Conservation (phyloP, 1,140 invertebrate genomes). For the Neodiprion pinetum region DNA sequence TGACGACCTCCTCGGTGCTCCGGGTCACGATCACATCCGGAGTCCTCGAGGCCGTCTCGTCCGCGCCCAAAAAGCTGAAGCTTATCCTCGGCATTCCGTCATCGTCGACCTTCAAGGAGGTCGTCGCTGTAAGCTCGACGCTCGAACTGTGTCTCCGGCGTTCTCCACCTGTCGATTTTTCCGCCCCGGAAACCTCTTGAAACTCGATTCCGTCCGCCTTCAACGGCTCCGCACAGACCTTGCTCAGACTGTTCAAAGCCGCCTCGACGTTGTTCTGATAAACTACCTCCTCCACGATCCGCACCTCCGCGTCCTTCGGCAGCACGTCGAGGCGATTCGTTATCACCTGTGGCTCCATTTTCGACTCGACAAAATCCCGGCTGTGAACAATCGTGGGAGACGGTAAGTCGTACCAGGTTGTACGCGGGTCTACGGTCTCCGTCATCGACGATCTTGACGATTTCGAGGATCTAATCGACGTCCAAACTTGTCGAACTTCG, state of each 20-base stretch:
- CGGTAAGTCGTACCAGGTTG: slow-evolving; percentile 51
- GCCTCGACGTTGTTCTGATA: slow-evolving; percentile 38
- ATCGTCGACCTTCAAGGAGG: slow-evolving; percentile 43
- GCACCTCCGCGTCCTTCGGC: not conserved
- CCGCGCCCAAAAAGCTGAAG: slow-evolving; percentile 48
- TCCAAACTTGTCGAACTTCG: slow-evolving; percentile 46
- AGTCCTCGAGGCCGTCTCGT: slow-evolving; percentile 28
- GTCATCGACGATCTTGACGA: slow-evolving; percentile 25
- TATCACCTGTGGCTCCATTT: not conserved
- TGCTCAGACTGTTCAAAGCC: slow-evolving; percentile 24
- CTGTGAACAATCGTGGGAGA: slow-evolving; percentile 47
- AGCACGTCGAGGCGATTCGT: not conserved
- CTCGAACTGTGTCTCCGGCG: slow-evolving; percentile 41
- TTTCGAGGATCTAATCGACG: slow-evolving; percentile 38
- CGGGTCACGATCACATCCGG: slow-evolving; percentile 8
- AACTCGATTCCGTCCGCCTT: slow-evolving; percentile 6
- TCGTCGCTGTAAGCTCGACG: slow-evolving; percentile 49
- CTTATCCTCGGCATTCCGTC: slow-evolving; percentile 55
- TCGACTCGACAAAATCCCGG: slow-evolving; percentile 37
- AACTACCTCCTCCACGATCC: slow-evolving; percentile 27
- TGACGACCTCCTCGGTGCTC: not conserved
- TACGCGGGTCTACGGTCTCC: slow-evolving; percentile 21
- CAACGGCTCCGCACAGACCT: slow-evolving; percentile 24
- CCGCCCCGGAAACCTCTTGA: not conserved
- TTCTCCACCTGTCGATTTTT: not conserved